Conservation (phyloP, 1,140 invertebrate genomes). For the Lordiphosa collinella region DNA sequence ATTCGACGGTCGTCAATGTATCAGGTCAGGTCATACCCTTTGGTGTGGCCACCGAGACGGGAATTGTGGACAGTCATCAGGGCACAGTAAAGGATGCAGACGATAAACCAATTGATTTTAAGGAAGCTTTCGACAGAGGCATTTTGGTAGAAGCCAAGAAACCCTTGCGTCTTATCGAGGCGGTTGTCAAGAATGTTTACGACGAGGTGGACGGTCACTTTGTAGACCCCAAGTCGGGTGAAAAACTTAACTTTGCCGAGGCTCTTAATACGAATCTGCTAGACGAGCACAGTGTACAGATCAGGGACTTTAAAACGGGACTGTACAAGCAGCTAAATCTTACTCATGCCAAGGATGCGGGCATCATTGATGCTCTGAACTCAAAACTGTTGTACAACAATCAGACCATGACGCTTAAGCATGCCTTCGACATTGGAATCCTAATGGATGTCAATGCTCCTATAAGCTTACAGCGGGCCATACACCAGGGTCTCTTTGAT, state of each 20-base stretch:
- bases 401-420: slow-evolving; percentile 86
- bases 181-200: slow-evolving; percentile 90
- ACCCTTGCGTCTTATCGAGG: slow-evolving; percentile 91
- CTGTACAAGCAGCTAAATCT: slow-evolving; percentile 88
- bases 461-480: slow-evolving; percentile 91
- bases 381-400: slow-evolving; percentile 85
- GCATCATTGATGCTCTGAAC: slow-evolving; percentile 87
- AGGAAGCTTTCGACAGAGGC: slow-evolving; percentile 92
- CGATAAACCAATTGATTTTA: slow-evolving; percentile 87
- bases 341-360: slow-evolving; percentile 86
- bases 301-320: slow-evolving; percentile 89
- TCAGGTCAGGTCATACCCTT: slow-evolving; percentile 89
- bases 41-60: slow-evolving; percentile 88
- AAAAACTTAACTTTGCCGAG: slow-evolving; percentile 87
- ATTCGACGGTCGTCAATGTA: slow-evolving; percentile 87
- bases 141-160: slow-evolving; percentile 88
- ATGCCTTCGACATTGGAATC: slow-evolving; percentile 90
- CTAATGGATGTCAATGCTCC: slow-evolving; percentile 89
- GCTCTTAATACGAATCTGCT: slow-evolving; percentile 88
- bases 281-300: slow-evolving; percentile 90
- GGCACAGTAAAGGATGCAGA: slow-evolving; percentile 85
- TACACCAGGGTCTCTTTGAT: slow-evolving; percentile 92
- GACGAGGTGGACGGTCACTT: slow-evolving; percentile 88
- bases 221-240: slow-evolving; percentile 88
- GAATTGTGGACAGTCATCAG: slow-evolving; percentile 87